Base-by-base conservation (phyloP, 1,140 invertebrate species). In the Drosophila takahashii region DNA sequence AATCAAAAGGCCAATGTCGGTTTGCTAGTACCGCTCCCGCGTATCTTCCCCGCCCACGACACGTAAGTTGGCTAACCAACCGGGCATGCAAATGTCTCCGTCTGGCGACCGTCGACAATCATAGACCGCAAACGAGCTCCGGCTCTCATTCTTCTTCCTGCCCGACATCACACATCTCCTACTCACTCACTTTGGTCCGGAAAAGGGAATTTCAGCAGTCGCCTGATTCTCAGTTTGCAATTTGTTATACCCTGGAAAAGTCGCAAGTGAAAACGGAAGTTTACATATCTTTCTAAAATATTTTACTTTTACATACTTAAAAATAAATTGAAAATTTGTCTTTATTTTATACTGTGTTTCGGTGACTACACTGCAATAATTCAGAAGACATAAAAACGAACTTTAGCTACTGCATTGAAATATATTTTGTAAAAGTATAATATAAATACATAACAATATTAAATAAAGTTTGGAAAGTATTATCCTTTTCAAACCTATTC, bases 31-130 rank as follows among this genome's bases (percentile, higher is more conserved):
- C 42, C n/a, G 26, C 27, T 16, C 18, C 44, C 18, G 9, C 2
- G 0, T 29, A 29, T 26, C 37, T 22, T 42, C n/a, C 22, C 22
- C 42, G 22, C 61, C 52, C 22, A 50, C 50, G 57, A 80, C 67
- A 84, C 80, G 79, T 83, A 75, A 64, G 74, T 57, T 67, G 65
- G 76, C 59, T 69, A 37, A 27, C 32, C 51, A 83, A 66, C 71
- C 37, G 76, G 71, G 76, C 79, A 87, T 84, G 84, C 84, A 87
- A 87, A 87, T 87, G 65, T 54, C 64, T 61, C 64, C 69, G 62
- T 51, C 73, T 69, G 65, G 42, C 52, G 53, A 67, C 79, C 69
- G 56, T 64, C 50, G 59, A 77, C 59, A 59, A 61, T 53, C 76
- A 69, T 51, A 22, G 59, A 79, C 72, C 65, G 66, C 51, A 81